These are phyloP conservation scores for Onychomys arenicola DNA, from an alignment of 2,797 vertebrate species.

Conservation along the genomic window DNA sequence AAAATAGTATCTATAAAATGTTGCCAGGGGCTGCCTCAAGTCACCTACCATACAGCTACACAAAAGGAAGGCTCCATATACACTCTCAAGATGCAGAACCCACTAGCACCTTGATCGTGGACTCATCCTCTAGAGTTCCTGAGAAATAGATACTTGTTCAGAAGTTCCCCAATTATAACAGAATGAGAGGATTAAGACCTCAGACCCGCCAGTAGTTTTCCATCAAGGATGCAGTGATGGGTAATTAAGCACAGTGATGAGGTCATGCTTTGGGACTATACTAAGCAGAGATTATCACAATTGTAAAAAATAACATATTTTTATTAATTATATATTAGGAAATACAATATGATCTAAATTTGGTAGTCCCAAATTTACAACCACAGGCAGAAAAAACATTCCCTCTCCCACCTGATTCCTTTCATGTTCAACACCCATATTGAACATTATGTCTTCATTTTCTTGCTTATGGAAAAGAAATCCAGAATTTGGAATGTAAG, in stretches of 20 bases:
- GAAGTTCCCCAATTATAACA: background rate
- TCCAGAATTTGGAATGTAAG: conserved; percentile 8
- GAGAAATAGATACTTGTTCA: background rate
- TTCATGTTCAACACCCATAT: conserved; percentile 10
- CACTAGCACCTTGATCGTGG: too few relatives aligned
- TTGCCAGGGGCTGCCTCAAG: background rate
- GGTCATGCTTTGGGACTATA: background rate
- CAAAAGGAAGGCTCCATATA: background rate
- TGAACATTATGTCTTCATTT: conserved; percentile 17
- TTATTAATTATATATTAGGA: conserved; percentile 20
- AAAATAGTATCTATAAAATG: background rate
- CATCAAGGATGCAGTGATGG: background rate
- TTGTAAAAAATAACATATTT: background rate
- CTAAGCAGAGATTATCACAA: background rate
- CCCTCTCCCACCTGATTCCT: background rate
- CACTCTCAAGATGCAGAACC: background rate
- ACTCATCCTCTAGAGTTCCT: background rate
- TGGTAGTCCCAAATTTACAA: conserved; percentile 29
- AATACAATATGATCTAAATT: conserved; percentile 22
- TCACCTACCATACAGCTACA: too few relatives aligned
- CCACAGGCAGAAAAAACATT: background rate
- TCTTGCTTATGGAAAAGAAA: conserved; percentile 27
- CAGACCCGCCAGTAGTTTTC: background rate
- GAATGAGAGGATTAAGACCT: background rate
- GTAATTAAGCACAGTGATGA: background rate